phyloP scores from a whole-genome alignment of 2,797 vertebrate genomes.

The Lepidocolaptes lacrymiger region DNA sequence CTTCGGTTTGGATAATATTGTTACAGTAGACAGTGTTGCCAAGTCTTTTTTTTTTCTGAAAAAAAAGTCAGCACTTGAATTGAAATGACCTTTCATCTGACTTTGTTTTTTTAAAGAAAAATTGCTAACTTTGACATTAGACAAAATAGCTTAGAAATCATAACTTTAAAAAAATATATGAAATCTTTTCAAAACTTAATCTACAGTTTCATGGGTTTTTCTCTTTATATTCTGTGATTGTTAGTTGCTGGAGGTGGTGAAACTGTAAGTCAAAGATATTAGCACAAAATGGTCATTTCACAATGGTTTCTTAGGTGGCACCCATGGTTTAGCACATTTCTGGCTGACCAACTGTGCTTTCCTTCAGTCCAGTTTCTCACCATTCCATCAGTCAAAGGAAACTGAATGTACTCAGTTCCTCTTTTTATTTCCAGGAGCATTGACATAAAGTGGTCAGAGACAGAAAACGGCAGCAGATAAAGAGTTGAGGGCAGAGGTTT shows the following conservation, averaged over 20 bases:
- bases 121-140: background rate
- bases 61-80: background rate
- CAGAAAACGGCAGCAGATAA: background rate
- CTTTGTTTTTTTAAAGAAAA: background rate
- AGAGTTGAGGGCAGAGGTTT: background rate
- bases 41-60: background rate
- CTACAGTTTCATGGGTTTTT: background rate
- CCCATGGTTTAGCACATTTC: background rate
- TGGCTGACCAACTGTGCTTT: background rate
- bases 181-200: background rate
- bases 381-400: background rate
- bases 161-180: fast-evolving
- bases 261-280: background rate
- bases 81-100: background rate
- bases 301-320: background rate
- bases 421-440: background rate
- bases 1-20: background rate
- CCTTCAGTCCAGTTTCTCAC: background rate
- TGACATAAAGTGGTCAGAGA: background rate
- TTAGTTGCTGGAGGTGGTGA: background rate
- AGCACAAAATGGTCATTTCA: background rate
- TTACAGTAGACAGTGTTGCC: background rate
- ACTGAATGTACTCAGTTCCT: background rate
- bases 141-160: background rate
- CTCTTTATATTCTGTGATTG: background rate